A percentile compares a stretch with the other conserved stretches of the same genome.
Conservation (phyloP, 2,888 invertebrate species). For the Caradrina kadenii region DNA sequence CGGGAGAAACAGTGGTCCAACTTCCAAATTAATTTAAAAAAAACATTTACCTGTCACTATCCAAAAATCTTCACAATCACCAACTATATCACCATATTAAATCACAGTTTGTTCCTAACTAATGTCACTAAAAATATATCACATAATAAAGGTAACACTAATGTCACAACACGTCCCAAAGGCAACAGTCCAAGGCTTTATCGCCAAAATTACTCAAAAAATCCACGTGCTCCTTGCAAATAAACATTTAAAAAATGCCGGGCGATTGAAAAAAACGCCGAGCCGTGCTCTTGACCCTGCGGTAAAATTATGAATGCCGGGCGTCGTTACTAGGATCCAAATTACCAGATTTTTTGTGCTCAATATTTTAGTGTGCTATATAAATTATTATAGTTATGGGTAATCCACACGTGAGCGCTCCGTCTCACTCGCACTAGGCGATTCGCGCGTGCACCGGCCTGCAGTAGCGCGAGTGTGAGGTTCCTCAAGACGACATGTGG, state of each 20-base stretch:
- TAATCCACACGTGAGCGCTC: slow-evolving; percentile 85
- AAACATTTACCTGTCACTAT: slow-evolving; percentile 83
- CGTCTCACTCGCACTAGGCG: slow-evolving; percentile 82
- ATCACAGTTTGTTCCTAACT: slow-evolving; percentile 90
- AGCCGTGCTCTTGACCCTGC: slow-evolving; percentile 89
- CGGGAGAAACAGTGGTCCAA: slow-evolving; percentile 68
- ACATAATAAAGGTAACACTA: slow-evolving; percentile 89
- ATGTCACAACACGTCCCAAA: slow-evolving; percentile 90
- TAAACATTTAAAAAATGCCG: slow-evolving; percentile 87
- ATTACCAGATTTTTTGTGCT: slow-evolving; percentile 89
- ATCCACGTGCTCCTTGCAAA: slow-evolving; percentile 85
- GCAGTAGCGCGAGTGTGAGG: slow-evolving; percentile 75
- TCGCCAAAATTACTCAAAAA: slow-evolving; percentile 86
- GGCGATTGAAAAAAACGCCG: slow-evolving; percentile 79
- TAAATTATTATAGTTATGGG: slow-evolving; percentile 82
- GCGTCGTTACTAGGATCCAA: slow-evolving; percentile 89
- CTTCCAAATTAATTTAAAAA: slow-evolving; percentile 75
- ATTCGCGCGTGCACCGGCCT: slow-evolving; percentile 85
- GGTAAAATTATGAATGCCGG: slow-evolving; percentile 89
- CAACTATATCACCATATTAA: slow-evolving; percentile 89
- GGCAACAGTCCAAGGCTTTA: slow-evolving; percentile 87
- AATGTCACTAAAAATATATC: slow-evolving; percentile 89
- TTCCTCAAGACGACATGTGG: slow-evolving; percentile 83
- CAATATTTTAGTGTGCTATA: slow-evolving; percentile 89
- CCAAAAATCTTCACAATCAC: slow-evolving; percentile 84